Evolutionary conservation across 2,113 vertebrate species (phyloP).

Genomic region (Trogon surrucura): DNA sequence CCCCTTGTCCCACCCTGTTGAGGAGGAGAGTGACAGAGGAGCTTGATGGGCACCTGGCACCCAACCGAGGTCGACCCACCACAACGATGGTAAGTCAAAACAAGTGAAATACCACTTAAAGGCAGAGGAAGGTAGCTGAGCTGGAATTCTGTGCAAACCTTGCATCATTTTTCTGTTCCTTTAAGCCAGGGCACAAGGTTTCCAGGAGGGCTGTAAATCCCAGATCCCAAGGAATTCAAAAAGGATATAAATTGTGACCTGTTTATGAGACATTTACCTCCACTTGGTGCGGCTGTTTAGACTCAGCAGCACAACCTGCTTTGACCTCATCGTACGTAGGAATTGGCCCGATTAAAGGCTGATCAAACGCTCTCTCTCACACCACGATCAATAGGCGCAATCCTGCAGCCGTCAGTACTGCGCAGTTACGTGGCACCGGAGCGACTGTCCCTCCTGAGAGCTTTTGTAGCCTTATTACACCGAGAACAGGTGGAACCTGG

Average conservation of each 20-base stretch:
- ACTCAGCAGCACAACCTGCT: constrained; percentile 4
- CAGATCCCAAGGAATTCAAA: not conserved
- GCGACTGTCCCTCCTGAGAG: not conserved
- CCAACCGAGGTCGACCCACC: not conserved
- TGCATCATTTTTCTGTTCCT: not conserved
- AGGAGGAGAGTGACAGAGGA: not conserved
- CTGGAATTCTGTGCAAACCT: not conserved
- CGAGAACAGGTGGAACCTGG: not conserved
- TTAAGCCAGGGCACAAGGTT: not conserved
- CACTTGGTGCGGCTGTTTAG: constrained; percentile 16
- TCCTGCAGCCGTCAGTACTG: constrained; percentile 9
- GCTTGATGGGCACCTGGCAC: not conserved
- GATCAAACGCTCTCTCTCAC: constrained; percentile 46
- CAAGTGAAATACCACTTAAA: not conserved
- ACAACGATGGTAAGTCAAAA: rapidly evolving
- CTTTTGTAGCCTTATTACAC: not conserved
- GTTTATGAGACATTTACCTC: not conserved
- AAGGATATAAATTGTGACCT: not conserved
- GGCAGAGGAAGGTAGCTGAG: not conserved
- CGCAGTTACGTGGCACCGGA: not conserved
- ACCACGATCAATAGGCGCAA: constrained; percentile 34
- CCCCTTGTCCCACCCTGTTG: not conserved
- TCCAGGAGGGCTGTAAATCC: not conserved
- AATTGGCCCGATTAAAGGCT: constrained; percentile 60
- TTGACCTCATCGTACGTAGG: constrained; percentile 48